Base-by-base conservation (phyloP, 2,113 vertebrate species). In the Penelope pileata region DNA sequence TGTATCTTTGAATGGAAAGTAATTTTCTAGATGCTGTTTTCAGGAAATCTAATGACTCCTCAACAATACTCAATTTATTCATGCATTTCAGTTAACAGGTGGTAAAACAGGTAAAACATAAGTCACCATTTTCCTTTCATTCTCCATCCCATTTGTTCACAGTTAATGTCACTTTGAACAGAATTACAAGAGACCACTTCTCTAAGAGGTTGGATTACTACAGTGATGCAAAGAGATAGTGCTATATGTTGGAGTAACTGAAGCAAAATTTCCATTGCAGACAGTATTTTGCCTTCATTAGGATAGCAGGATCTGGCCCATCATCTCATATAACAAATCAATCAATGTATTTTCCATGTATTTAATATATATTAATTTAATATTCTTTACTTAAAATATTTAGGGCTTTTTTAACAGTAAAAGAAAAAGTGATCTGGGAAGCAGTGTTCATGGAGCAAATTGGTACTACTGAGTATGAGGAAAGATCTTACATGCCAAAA, bases 31-130 rank as follows among this genome's bases (percentile, higher is more conserved):
- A 16, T 12, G 5, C 3, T 3, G 26, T 51, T 86, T 59, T 62
- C 42, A 77, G 78, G 79, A 83, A 80, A 86, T 38, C 62, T 38
- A 77, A 36, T 30, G 48, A 59, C 54, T 83, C 15, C 38, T 16
- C 67, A 34, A 3, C 68, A 88, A 29, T 22, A 9, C 50, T 70
- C 29, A 13, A 12, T 59, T 85, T 72, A 34, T 84, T 74, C 7
- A 40, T 75, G 83, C 22, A 18, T 80, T 95, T 42, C 88, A 62
- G 56, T 86, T 95, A 96, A 96, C 80, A 93, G 86, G 85, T 66
- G 42, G 62, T 59, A 63, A 38, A 91, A 30, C 59, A 93, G 84
- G 88, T 78, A 38, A 77, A 92, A 69, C 58, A 77, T 13, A 66
- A 48, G 32, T 60, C 62, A 50, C 36, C 86, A 2, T 14, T 92